Evolutionary conservation across 2,797 vertebrate species (phyloP).

Genomic region (Ceyx erithaca): DNA sequence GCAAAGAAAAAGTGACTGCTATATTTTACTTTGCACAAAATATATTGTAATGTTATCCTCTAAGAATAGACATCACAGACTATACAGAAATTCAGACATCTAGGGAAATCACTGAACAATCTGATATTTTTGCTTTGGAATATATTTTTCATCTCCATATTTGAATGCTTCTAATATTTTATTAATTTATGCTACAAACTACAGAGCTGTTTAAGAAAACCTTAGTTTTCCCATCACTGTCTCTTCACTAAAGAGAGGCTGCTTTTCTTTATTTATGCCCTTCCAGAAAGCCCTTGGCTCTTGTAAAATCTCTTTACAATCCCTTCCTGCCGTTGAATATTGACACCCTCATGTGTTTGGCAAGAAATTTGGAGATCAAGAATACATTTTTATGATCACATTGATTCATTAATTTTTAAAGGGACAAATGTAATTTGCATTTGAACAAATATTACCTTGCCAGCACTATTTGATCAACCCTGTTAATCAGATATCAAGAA

Average conservation of each 20-base stretch:
- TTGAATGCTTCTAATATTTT: not conserved
- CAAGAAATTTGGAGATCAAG: not conserved
- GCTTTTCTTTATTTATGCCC: not conserved
- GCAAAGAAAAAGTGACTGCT: not conserved
- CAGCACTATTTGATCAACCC: not conserved
- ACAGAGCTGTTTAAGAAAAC: not conserved
- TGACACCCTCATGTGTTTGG: not conserved
- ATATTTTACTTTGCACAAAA: not conserved
- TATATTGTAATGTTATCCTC: not conserved
- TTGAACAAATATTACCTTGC: not conserved
- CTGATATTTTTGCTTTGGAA: not conserved
- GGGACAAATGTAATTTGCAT: not conserved
- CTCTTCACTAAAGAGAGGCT: not conserved
- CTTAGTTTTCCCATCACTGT: not conserved
- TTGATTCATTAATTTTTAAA: not conserved
- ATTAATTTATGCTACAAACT: not conserved
- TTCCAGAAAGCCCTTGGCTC: not conserved
- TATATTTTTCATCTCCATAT: not conserved
- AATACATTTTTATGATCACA: not conserved
- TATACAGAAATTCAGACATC: not conserved
- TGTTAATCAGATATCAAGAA: not conserved
- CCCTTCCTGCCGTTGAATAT: not conserved
- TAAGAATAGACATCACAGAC: not conserved
- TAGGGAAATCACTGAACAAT: not conserved
- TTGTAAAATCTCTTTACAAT: not conserved